Base-by-base conservation (phyloP, 2,113 vertebrate genomes). In the Morone saxatilis region DNA sequence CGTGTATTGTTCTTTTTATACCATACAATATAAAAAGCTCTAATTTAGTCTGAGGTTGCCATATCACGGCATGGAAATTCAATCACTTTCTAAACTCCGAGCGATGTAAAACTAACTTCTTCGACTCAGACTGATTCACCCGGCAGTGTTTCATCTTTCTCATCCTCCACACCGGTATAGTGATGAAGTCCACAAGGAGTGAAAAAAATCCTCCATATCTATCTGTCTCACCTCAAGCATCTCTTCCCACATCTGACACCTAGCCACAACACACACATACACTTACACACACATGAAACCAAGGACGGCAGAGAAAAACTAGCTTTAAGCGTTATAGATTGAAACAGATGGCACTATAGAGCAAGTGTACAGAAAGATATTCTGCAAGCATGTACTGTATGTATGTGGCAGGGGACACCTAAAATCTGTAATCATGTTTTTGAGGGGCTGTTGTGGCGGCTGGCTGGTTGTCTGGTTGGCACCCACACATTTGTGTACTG, bases 401-500 rank as follows among this genome's bases (percentile, higher is more conserved):
- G 80, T 86, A 84, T 81, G 84, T 68, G 65, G 60, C 25, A 79
- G 50, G 85, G 73, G 70, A 61, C 70, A 81, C 77, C 82, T 76
- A 70, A 83, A 85, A 83, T 89, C 85, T 80, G 85, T 69, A 92
- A 76, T 88, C 71, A 71, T 83, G 81, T 80, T 89, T 91, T 83
- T 84, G 83, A 87, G 82, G 83, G 84, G 66, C 82, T 89, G 86
- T 86, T 85, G 83, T 90, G 83, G 89, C 66, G 81, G 87, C 83
- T 91, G 83, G 69, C 77, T 89, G 77, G 80, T 83, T 92, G 89
- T 89, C 89, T 92, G 87, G 87, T 87, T 91, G 84, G 91, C 92
- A 93, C 92, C 91, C 93, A 94, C 91, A 92, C 88, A 92, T 85
- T 93, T 75, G 84, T 85, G 90, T 87, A 89, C 90, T 78, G 91